phyloP scores from a whole-genome alignment of 2,797 vertebrate species.

The Brachyalestes nurse region DNA sequence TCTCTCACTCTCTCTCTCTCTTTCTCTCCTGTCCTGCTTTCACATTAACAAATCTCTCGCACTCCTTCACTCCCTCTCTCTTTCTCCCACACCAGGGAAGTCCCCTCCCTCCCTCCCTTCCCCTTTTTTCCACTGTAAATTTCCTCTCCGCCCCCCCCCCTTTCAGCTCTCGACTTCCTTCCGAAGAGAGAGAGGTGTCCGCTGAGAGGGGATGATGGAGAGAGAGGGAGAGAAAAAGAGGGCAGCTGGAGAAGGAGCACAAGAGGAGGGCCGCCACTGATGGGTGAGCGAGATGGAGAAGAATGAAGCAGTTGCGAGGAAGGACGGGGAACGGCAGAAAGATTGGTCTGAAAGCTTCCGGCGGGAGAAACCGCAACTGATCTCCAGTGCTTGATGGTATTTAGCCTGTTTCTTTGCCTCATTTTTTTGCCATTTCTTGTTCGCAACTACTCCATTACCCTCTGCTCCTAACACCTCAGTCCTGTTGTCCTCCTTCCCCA shows the following conservation, averaged over 20 bases:
- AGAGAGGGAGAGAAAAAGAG: constrained; percentile 65
- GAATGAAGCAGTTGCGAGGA: constrained; percentile 45
- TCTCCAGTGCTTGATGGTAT: constrained; percentile 58
- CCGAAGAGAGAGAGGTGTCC: constrained; percentile 41
- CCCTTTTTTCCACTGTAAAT: constrained; percentile 40
- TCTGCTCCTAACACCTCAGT: neutral
- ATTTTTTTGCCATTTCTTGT: constrained; percentile 36
- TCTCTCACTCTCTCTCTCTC: neutral
- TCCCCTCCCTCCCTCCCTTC: constrained; percentile 47
- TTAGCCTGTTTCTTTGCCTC: constrained; percentile 43
- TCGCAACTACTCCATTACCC: constrained; percentile 4
- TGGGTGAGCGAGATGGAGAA: constrained; percentile 40
- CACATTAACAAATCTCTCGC: constrained; percentile 49
- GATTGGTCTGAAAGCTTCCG: constrained; percentile 65
- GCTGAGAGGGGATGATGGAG: constrained; percentile 55
- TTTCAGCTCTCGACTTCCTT: neutral
- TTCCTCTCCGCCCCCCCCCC: constrained; percentile 26
- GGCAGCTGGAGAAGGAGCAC: constrained; percentile 28
- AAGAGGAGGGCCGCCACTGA: constrained; percentile 47
- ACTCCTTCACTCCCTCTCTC: constrained; percentile 60
- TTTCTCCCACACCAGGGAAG: constrained; percentile 44
- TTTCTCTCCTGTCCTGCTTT: constrained; percentile 36
- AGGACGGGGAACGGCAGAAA: constrained; percentile 49
- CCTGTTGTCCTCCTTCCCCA: constrained; percentile 14
- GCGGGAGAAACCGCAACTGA: constrained; percentile 53